Conservation (phyloP, 30 jellyfish, hydroid and myxozoan species). For the Aurelia aurita region DNA sequence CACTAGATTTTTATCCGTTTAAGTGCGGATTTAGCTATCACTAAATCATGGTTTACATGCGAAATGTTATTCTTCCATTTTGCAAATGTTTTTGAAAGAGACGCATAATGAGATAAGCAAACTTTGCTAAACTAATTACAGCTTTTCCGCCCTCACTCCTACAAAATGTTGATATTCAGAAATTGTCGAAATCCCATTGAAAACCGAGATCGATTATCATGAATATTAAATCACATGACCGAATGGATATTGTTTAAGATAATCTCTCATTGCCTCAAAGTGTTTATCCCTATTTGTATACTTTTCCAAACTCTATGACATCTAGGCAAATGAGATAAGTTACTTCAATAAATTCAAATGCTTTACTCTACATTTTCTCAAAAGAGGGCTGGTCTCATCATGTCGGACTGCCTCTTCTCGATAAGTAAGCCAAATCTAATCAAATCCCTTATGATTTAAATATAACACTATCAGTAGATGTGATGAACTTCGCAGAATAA, state of each 20-base stretch:
- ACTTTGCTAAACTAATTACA: constrained; percentile 62
- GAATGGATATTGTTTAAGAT: constrained; percentile 51
- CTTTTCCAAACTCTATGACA: constrained; percentile 54
- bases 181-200: constrained; percentile 54
- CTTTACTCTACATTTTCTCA: neutral
- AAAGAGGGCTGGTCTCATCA: constrained; percentile 45
- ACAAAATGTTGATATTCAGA: constrained; percentile 54
- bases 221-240: constrained; percentile 58
- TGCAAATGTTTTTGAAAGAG: constrained; percentile 62
- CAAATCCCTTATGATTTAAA: constrained; percentile 39
- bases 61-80: constrained; percentile 57
- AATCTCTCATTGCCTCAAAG: constrained; percentile 37
- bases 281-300: constrained; percentile 55
- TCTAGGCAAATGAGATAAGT: constrained; percentile 33
- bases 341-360: constrained; percentile 28
- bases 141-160: constrained; percentile 65
- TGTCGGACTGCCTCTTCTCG: constrained; percentile 44
- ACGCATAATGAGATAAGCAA: constrained; percentile 59
- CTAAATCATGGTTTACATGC: constrained; percentile 46
- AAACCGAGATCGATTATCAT: constrained; percentile 62
- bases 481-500: constrained; percentile 25
- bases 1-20: constrained; percentile 54
- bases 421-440: constrained; percentile 37
- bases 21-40: constrained; percentile 62
- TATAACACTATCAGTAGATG: constrained; percentile 35